Evolutionary conservation across 2,797 vertebrate species (phyloP).

Genomic region (Acanthiza pusilla): DNA sequence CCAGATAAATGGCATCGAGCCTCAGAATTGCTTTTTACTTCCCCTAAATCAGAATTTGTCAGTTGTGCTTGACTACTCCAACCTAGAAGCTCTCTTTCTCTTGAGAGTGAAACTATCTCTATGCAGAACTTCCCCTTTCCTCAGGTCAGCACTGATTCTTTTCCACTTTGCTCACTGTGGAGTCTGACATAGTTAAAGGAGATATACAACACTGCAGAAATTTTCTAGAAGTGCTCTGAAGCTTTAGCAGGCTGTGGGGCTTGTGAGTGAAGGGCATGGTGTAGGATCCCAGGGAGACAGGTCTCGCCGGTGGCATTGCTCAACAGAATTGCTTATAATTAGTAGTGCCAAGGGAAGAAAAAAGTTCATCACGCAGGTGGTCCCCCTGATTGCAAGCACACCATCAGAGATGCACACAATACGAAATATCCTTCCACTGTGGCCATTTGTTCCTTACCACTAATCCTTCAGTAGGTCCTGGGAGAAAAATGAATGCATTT

Average conservation of each 20-base stretch:
- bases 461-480: background rate
- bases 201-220: background rate
- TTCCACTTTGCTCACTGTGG: background rate
- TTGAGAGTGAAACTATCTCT: background rate
- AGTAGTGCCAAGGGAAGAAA: background rate
- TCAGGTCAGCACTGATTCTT: background rate
- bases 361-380: fast-evolving
- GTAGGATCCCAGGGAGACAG: background rate
- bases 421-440: background rate
- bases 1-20: background rate
- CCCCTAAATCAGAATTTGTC: background rate
- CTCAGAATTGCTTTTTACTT: background rate
- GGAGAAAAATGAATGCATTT: background rate
- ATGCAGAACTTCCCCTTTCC: background rate
- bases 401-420: background rate
- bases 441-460: background rate
- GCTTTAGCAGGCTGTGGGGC: background rate
- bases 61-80: background rate
- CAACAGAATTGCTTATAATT: background rate
- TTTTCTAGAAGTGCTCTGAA: background rate
- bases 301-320: background rate
- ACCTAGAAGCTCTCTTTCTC: background rate
- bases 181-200: background rate
- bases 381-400: background rate
- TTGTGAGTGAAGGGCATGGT: background rate